These are phyloP conservation scores for human (Homo sapiens) DNA, from an alignment of 2,113 vertebrate species.

Conservation along the genomic window GRCh38 chr3:170199501-170200000, in stretches of 20 bases:
- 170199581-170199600: neutral
- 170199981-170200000: too few relatives aligned
- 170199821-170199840: neutral
- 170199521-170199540: neutral
- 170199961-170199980: neutral
- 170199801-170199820: neutral
- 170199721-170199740: neutral
- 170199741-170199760: slow-evolving; percentile 16
- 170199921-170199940: slow-evolving; percentile 20
- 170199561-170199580: neutral
- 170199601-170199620: neutral
- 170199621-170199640: neutral
- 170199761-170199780: neutral
- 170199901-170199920: neutral
- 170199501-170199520: neutral
- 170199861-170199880: neutral
- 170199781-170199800: neutral
- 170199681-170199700: neutral
- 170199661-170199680: neutral
- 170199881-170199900: slow-evolving; percentile 33
- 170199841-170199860: neutral
- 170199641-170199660: slow-evolving; percentile 10
- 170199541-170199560: neutral
- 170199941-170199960: slow-evolving; percentile 39
- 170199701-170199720: neutral